Base-by-base conservation (phyloP, 2,113 vertebrate genomes). In the Herpailurus yagouaroundi region DNA sequence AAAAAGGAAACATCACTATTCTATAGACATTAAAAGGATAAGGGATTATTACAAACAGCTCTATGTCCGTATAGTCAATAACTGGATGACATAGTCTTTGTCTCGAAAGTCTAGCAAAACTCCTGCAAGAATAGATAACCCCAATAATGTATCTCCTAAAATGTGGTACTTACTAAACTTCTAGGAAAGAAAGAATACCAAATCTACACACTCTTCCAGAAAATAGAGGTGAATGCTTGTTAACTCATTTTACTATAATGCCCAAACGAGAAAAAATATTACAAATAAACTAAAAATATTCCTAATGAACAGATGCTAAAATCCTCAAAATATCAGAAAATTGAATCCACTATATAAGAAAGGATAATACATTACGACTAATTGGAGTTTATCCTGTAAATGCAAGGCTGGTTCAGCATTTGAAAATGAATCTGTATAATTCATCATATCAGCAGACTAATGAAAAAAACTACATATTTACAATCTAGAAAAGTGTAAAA, bases 291-390 rank as follows among this genome's bases (percentile, higher is more conserved):
- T 82, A 84, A 77, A 81, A 88, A 69, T 45, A 63, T 92, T 19
- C 15, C 2, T 93, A 14, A 64, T 91, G 25, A 93, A 45, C 50
- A 86, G 23, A 21, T 66, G 21, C 5, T 95, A 91, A 97, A 82
- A 50, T 89, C 31, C 64, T 89, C n/a, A 86, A 68, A 95, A 64
- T 94, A 84, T 79, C 86, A 90, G 60, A 95, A 92, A 96, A 79
- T 33, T 84, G 21, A 71, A n/a, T 77, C 50, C 25, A 76, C 63
- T 9, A 64, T 82, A 77, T 71, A 23, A 66, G 68, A 91, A 89
- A 82, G 19, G 57, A 64, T 88, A 50, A 84, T 91, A 64, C 3
- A 71, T 95, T 81, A 82, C 69, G 48, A 95, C 14, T 52, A 94
- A 83, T 87, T 87, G 55, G 16, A 4, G 13, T 94, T 92, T 92